Percentiles rank a stretch among this genome's conserved stretches.
Evolutionary conservation across 2,113 vertebrate genomes (phyloP).

Genomic region (Apus apus): DNA sequence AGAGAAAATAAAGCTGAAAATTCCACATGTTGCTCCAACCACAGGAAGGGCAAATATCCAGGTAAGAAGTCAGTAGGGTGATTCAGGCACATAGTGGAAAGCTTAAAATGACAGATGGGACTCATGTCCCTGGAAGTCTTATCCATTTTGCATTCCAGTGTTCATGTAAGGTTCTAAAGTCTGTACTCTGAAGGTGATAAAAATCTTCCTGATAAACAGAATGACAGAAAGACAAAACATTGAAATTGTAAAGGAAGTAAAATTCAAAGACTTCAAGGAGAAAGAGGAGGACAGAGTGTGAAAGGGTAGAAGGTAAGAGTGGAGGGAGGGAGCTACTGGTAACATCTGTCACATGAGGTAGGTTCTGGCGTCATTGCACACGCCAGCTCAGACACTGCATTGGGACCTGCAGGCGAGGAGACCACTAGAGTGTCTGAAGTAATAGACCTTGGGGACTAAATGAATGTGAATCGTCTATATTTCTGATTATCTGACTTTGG

Average conservation of each 20-base stretch:
- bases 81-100: background rate
- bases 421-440: background rate
- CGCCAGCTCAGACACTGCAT: background rate
- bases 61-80: background rate
- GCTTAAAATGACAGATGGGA: background rate
- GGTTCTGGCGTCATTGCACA: background rate
- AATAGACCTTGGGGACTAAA: background rate
- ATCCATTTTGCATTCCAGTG: background rate
- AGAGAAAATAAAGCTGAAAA: background rate
- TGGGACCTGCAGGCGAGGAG: background rate
- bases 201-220: background rate
- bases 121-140: accelerated
- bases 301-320: background rate
- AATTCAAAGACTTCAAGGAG: background rate
- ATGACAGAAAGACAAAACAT: background rate
- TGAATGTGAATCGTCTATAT: background rate
- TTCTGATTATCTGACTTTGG: background rate
- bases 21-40: background rate
- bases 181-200: background rate
- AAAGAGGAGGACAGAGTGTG: background rate
- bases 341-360: background rate
- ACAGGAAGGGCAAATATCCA: background rate
- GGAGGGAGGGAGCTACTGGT: background rate
- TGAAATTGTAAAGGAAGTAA: background rate
- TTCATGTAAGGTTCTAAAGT: background rate